Percentiles rank a stretch among this genome's conserved stretches.
Conservation (phyloP, 1,140 invertebrate species). For the Drosophila parabipectinata region DNA sequence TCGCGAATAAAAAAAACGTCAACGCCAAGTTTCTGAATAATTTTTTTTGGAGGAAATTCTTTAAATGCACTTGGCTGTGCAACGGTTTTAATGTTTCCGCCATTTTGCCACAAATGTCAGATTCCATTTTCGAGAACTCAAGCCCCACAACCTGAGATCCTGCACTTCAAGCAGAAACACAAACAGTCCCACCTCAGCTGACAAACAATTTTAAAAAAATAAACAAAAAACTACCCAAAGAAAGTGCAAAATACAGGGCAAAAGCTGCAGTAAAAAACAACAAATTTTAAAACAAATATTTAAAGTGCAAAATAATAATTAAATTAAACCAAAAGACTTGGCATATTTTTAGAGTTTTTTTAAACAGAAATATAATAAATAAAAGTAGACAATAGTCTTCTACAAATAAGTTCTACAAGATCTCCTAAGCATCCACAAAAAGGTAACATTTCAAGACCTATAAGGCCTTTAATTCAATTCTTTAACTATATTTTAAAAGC, state of each 20-base stretch:
- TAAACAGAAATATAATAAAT: neutral
- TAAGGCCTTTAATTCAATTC: too few species aligned
- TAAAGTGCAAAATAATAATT: neutral
- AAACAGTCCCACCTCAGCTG: conserved; percentile 60
- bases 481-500: too few species aligned
- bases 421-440: neutral
- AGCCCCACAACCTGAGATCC: conserved; percentile 33
- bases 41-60: neutral
- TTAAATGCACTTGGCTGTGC: conserved; percentile 18
- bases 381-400: neutral
- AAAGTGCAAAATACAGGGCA: conserved; percentile 8
- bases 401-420: neutral
- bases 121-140: conserved; percentile 24
- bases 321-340: neutral
- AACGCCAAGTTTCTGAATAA: neutral
- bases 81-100: conserved; percentile 58
- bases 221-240: conserved; percentile 19
- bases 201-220: conserved; percentile 22
- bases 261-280: neutral
- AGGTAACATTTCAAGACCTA: neutral
- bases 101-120: conserved; percentile 39
- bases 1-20: conserved; percentile 4
- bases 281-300: neutral
- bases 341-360: neutral
- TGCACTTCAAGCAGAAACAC: conserved; percentile 52